A percentile compares a stretch with the other conserved stretches of the same genome.
phyloP scores from a whole-genome alignment of 2,797 vertebrate species.

The Phataginus tricuspis region DNA sequence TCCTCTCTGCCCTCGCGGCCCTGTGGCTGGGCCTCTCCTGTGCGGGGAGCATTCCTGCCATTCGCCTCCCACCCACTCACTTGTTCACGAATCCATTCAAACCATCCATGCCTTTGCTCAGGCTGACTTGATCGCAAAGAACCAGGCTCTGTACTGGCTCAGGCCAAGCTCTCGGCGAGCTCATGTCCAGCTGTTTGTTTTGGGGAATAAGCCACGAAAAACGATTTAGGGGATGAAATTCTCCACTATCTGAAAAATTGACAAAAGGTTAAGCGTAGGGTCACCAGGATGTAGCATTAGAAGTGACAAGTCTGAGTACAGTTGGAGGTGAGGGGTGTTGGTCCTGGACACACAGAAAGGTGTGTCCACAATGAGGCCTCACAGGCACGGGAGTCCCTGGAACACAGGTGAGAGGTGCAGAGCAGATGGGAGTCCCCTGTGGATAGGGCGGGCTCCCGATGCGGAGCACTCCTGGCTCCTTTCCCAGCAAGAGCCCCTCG shows the following conservation, averaged over 20 bases:
- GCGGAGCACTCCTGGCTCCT: background rate
- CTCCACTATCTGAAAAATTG: background rate
- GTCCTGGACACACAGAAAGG: background rate
- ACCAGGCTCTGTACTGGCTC: too few relatives aligned
- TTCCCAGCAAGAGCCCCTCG: background rate
- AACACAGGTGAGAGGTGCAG: background rate
- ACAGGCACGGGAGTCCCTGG: accelerated
- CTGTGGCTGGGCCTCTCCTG: background rate
- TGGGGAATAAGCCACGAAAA: background rate
- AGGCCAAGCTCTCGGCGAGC: background rate
- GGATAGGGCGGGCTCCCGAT: background rate
- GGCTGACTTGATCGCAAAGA: accelerated
- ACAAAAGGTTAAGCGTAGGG: background rate
- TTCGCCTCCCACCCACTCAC: accelerated
- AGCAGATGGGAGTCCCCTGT: background rate
- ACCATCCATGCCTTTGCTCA: accelerated
- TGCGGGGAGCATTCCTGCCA: accelerated
- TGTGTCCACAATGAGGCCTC: background rate
- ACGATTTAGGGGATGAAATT: background rate
- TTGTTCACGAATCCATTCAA: background rate
- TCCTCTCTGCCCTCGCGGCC: background rate
- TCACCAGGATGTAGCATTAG: accelerated
- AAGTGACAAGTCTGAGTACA: too few relatives aligned
- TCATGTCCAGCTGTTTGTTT: accelerated
- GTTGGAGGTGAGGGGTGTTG: background rate